Evolutionary conservation across 2,888 invertebrate species (phyloP), one percentile per base, ranked within the genome.

Genomic region (Raillietiella orientalis): DNA sequence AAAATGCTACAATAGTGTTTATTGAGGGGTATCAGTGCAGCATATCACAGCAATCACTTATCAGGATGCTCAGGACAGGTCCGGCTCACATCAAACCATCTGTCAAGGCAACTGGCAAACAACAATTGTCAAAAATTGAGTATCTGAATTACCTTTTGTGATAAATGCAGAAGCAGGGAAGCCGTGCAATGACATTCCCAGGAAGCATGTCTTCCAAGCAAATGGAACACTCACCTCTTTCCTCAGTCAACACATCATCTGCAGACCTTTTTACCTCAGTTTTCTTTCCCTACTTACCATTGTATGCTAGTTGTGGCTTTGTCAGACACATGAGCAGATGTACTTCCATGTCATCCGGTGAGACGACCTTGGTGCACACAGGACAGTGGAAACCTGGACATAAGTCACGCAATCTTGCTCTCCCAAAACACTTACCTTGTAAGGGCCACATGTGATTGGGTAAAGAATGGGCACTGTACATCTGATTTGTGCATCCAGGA

Each of bases 291-390:
- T 10, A 55, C 60, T 56, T 45, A 90, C 90, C 90, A 58, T 93
- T 96, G 56, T 93, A 93, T 43, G 72, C 82, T 47, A 96, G 75
- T 50, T 84, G 64, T 40, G 93, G 93, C 61, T 90, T 79, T 41
- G 93, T 93, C 55, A 93, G 70, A 62, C 93, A 93, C 74, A 93
- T 84, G 44, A 93, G 84, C 49, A 93, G 65, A 55, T 93, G 93
- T 58, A 82, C 79, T 59, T 93, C 93, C 47, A 90, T 77, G 56
- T 93, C 90, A 56, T 93, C 90, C 38, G 87, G 84, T 50, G 87
- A 59, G 45, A 96, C 75, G 53, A 75, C 74, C 58, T 87, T 90
- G 55, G 79, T 79, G 64, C 93, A 93, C 40, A 93, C 84, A 36
- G 93, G 90, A 56, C 93, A 96, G 58, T 87, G 87, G 50, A 93